Conservation (phyloP, 2,113 vertebrate species). For the Sinocyclocheilus anophthalmus region DNA sequence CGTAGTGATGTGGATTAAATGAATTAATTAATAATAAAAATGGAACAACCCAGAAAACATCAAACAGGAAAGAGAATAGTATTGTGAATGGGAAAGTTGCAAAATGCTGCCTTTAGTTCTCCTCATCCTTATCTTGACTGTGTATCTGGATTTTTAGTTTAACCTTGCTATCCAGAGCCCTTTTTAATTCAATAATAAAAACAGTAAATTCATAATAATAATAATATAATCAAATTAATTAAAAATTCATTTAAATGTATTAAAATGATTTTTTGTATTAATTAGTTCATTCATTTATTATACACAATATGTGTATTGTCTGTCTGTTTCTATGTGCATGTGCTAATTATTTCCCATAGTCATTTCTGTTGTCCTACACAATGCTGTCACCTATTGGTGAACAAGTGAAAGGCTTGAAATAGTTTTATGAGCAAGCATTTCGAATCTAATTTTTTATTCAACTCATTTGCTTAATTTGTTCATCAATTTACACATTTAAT, state of each 20-base stretch:
- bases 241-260: too few relatives aligned
- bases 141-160: not conserved
- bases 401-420: not conserved
- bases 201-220: not conserved
- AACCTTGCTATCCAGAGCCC: not conserved
- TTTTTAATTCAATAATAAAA: not conserved
- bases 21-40: constrained; percentile 15
- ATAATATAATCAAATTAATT: too few relatives aligned
- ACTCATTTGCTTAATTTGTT: not conserved
- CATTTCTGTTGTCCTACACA: constrained; percentile 21
- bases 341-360: not conserved
- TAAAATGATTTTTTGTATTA: not conserved
- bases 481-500: not conserved
- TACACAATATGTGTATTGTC: not conserved
- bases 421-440: not conserved
- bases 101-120: not conserved
- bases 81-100: constrained; percentile 1
- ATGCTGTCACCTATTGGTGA: constrained; percentile 50
- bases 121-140: not conserved
- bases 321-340: not conserved
- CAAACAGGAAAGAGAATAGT: constrained; percentile 11
- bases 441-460: not conserved
- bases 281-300: not conserved
- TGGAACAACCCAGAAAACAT: constrained; percentile 33
- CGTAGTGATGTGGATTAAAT: constrained; percentile 28